Evolutionary conservation across 2,888 invertebrate genomes (phyloP).

Genomic region (Drosophila sordidula): DNA sequence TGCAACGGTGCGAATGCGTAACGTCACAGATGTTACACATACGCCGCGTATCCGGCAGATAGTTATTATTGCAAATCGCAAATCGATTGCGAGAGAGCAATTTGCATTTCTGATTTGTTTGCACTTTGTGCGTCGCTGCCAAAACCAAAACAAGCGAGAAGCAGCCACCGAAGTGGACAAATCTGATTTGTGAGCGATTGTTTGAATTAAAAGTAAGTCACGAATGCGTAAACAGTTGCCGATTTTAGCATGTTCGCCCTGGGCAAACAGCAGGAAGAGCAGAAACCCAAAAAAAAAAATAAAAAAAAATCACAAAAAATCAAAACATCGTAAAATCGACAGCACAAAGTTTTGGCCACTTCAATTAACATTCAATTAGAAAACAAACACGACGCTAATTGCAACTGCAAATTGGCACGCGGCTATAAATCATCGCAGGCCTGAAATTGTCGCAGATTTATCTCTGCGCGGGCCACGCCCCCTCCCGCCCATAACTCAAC

Average conservation of each 20-base stretch:
- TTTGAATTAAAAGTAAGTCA: constrained; percentile 78
- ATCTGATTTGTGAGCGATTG: constrained; percentile 70
- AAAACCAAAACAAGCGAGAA: constrained; percentile 29
- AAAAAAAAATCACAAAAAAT: background rate
- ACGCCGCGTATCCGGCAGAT: constrained; percentile 9
- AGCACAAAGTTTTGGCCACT: constrained; percentile 34
- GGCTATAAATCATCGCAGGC: constrained; percentile 27
- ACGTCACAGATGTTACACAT: constrained; percentile 15
- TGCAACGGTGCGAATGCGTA: constrained; percentile 58
- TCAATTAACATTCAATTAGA: constrained; percentile 78
- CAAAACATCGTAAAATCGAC: constrained; percentile 15
- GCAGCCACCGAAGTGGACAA: constrained; percentile 34
- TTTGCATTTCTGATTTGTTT: constrained; percentile 32
- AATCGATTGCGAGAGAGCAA: constrained; percentile 36
- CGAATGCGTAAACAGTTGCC: constrained; percentile 60
- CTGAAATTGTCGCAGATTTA: constrained; percentile 67
- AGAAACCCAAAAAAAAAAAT: background rate
- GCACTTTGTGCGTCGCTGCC: constrained; percentile 17
- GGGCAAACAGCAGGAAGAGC: constrained; percentile 22
- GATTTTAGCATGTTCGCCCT: constrained; percentile 65
- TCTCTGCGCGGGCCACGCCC: constrained; percentile 24
- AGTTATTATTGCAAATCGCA: constrained; percentile 14
- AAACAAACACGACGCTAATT: constrained; percentile 71
- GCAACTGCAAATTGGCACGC: constrained; percentile 50
- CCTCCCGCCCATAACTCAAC: constrained; percentile 1